Evolutionary conservation across 2,888 invertebrate genomes (phyloP).

Genomic region (Ophonus ardosiacus): DNA sequence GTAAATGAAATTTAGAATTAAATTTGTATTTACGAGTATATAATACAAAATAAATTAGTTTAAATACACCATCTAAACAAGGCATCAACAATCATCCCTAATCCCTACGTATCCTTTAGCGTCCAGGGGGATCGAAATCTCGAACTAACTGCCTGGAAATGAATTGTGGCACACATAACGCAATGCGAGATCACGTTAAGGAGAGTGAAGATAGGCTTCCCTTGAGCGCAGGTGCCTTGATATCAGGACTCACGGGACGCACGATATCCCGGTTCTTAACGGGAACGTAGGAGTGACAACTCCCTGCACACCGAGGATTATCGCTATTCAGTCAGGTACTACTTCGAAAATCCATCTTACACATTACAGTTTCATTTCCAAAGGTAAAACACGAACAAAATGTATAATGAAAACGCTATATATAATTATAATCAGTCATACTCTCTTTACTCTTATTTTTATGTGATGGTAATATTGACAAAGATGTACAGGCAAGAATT

Average conservation of each 20-base stretch:
- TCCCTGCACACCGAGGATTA: background rate
- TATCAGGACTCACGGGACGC: background rate
- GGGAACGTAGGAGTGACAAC: background rate
- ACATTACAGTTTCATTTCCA: background rate
- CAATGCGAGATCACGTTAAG: slow-evolving; percentile 53
- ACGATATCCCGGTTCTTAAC: background rate
- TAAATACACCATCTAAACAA: background rate
- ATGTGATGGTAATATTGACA: too few species aligned
- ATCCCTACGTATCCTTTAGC: background rate
- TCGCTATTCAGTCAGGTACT: background rate
- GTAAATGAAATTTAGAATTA: too few species aligned
- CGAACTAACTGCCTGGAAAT: slow-evolving; percentile 56
- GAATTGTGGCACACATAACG: slow-evolving; percentile 56
- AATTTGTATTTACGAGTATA: background rate
- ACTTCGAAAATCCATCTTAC: background rate
- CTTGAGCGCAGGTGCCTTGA: slow-evolving; percentile 26
- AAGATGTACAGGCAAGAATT: too few species aligned
- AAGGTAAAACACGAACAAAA: background rate
- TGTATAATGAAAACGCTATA: background rate
- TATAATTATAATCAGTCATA: too few species aligned
- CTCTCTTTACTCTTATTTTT: too few species aligned
- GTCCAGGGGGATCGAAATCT: background rate
- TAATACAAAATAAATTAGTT: background rate
- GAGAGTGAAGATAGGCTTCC: slow-evolving; percentile 54
- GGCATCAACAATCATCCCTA: background rate